Base-by-base conservation (phyloP, 35 echinoderm and acorn worm species). In the Stichopus chloronotus region DNA sequence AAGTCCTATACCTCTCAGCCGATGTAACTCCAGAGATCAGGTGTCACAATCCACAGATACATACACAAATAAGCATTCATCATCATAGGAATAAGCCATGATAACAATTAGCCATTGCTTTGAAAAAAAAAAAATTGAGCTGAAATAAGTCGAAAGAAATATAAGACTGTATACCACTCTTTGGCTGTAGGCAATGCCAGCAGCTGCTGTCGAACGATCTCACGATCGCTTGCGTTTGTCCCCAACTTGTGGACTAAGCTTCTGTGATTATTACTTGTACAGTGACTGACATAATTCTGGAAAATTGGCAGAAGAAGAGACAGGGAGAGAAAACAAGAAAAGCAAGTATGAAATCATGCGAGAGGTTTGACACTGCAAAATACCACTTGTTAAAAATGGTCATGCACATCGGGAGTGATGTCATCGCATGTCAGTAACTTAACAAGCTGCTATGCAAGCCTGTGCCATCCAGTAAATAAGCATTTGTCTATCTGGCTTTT, bases 241-340 rank as follows among this genome's bases (percentile, higher is more conserved):
- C 55, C 55, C 54, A 85, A 85, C 55, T 17, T 58, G 24, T 58
- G 82, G 82, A 85, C 55, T 58, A 58, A 58, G 57, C 23, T 85
- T 22, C 82, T 85, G 57, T 85, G 82, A 85, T 17, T 16, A 58
- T 85, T 85, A 85, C 56, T 22, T 85, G 82, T 85, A 53, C 82
- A 85, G 82, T 85, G 82, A 21, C 4, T 53, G 14, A 85, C 43
- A 55, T 85, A 85, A 19, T 85, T 58, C 82, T 85, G 82, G 82
- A 58, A 20, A 55, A 14, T 58, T 20, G 82, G 13, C 10, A 85
- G 17, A 85, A 58, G 57, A 85, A 85, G 55, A 85, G 53, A 82
- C 14, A 82, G 13, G 20, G 21, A 55, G n/a, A 58, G 82, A 58
- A 19, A 58, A 58, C 22, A 58, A 20, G 11, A 58, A 85, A 57